Percentiles rank a stretch among this genome's conserved stretches.
phyloP scores from a whole-genome alignment of 1,140 invertebrate species.

The Tetragonula clypearis region DNA sequence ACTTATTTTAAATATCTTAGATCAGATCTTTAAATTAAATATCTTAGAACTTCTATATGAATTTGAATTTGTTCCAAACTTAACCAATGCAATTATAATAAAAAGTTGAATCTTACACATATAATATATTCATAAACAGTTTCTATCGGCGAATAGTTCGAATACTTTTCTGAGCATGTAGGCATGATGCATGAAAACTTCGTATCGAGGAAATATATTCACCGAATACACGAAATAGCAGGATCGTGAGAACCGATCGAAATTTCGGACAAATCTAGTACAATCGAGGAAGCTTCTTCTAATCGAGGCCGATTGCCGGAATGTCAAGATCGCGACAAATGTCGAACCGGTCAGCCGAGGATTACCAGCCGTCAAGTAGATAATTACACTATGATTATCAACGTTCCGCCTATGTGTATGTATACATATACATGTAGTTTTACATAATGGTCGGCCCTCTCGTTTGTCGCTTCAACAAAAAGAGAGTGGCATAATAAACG shows the following conservation, averaged over 20 bases:
- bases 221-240: background rate
- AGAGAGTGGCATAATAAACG: constrained; percentile 37
- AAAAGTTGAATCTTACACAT: no score
- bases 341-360: constrained; percentile 30
- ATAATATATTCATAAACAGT: no score
- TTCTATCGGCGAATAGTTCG: no score
- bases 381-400: constrained; percentile 73
- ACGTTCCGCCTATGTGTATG: constrained; percentile 20
- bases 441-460: constrained; percentile 61
- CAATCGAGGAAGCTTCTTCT: background rate
- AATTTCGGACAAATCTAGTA: background rate
- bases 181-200: background rate
- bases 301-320: constrained; percentile 37
- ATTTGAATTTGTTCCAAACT: no score
- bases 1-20: no score
- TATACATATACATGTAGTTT: constrained; percentile 29
- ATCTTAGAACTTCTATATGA: no score
- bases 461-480: constrained; percentile 10
- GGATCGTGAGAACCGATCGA: background rate
- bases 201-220: background rate
- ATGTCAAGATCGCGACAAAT: constrained; percentile 71
- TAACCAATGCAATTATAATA: no score
- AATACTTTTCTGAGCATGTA: background rate
- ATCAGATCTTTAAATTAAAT: no score
- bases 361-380: constrained; percentile 68